Conservation (phyloP, 2,113 vertebrate genomes). For the Trachemys scripta region DNA sequence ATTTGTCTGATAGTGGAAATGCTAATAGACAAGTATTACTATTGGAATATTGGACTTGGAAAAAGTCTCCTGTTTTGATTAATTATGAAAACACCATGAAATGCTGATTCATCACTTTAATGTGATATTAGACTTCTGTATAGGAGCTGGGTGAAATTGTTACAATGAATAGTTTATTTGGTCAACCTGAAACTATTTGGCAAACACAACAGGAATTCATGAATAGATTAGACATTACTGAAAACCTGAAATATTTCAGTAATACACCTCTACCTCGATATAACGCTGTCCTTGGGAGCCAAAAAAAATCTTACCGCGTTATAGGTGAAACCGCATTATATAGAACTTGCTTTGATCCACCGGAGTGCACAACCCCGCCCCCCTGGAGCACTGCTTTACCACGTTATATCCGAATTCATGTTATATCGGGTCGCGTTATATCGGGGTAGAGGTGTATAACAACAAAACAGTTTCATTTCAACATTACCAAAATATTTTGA, state of each 20-base stretch:
- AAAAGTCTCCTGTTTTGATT: neutral
- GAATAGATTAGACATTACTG: neutral
- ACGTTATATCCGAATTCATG: no score
- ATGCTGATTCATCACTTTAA: neutral
- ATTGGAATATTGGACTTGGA: neutral
- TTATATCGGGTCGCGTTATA: no score
- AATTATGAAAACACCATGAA: neutral
- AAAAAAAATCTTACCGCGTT: no score
- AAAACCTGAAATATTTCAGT: neutral
- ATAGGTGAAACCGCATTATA: no score
- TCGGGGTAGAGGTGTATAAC: no score
- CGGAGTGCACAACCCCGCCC: no score
- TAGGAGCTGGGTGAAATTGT: neutral
- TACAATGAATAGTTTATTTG: neutral
- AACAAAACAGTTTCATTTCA: neutral
- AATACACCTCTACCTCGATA: neutral
- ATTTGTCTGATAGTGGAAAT: neutral
- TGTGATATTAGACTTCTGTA: neutral
- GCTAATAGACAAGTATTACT: neutral
- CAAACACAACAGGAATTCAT: neutral
- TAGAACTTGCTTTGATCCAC: no score
- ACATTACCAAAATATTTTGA: neutral
- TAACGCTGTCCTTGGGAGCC: no score
- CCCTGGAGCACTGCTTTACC: no score
- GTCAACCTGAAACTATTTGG: neutral